Conservation (phyloP, 2,888 invertebrate species). For the Drosophila merina region DNA sequence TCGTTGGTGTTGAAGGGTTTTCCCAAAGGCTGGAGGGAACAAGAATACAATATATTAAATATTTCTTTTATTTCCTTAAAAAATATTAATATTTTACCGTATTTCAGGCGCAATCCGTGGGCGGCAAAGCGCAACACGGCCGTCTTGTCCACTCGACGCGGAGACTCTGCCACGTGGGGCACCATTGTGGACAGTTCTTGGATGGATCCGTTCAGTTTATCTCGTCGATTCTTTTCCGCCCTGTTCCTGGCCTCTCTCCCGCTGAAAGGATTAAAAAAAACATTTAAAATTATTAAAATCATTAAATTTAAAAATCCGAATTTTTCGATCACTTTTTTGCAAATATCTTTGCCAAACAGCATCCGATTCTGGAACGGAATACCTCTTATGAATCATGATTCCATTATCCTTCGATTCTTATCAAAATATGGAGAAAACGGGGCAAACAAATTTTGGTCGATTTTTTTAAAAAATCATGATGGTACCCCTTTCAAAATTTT, state of each 20-base stretch:
- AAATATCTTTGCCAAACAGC: too few species aligned
- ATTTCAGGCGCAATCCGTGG: conserved; percentile 92
- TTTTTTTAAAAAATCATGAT: too few species aligned
- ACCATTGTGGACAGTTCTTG: conserved; percentile 92
- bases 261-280: conserved; percentile 81
- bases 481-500: too few species aligned
- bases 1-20: conserved; percentile 85
- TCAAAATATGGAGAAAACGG: too few species aligned
- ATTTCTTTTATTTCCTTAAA: too few species aligned
- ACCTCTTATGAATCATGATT: too few species aligned
- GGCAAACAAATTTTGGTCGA: too few species aligned
- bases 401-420: too few species aligned
- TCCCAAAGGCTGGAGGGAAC: conserved; percentile 85
- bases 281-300: too few species aligned
- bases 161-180: conserved; percentile 92
- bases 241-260: conserved; percentile 92
- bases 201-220: conserved; percentile 94
- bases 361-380: too few species aligned
- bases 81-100: conserved; percentile 82
- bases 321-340: too few species aligned
- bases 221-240: conserved; percentile 95
- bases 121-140: conserved; percentile 94
- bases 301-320: too few species aligned
- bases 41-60: conserved; percentile 16
- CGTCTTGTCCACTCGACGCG: conserved; percentile 95